Percentiles rank a stretch among this genome's conserved stretches.
phyloP scores from a whole-genome alignment of 2,113 vertebrate species.

The Pelodiscus sinensis region DNA sequence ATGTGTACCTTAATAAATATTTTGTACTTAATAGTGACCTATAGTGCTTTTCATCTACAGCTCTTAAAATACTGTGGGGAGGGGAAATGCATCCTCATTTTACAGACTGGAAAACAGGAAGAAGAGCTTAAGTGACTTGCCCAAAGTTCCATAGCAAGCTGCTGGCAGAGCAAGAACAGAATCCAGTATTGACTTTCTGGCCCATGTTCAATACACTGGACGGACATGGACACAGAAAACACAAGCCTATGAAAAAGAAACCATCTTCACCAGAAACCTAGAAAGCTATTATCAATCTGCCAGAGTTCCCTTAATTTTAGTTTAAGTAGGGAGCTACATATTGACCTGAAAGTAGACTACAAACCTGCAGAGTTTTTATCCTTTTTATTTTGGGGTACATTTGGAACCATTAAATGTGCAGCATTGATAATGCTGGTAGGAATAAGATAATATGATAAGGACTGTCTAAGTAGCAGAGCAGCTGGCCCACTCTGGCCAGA shows the following conservation, averaged over 20 bases:
- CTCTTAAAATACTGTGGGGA: not conserved
- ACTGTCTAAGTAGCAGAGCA: too few species aligned
- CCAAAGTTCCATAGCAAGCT: not conserved
- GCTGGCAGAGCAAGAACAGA: not conserved
- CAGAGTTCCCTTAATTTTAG: not conserved
- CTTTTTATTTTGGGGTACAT: not conserved
- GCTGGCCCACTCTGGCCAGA: too few species aligned
- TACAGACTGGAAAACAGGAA: not conserved
- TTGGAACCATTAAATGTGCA: not conserved
- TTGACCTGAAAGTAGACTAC: not conserved
- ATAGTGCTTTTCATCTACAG: not conserved
- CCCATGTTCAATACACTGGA: accelerated
- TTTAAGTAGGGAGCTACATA: not conserved
- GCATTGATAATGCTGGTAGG: not conserved
- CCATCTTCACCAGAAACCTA: not conserved
- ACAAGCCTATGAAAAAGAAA: not conserved
- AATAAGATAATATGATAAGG: not conserved
- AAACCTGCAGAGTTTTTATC: not conserved
- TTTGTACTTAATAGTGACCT: not conserved
- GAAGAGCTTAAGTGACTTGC: not conserved
- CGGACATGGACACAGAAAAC: not conserved
- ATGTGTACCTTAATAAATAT: not conserved
- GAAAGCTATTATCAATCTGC: slow-evolving; percentile 10
- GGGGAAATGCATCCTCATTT: not conserved
- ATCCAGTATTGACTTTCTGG: not conserved